These are phyloP conservation scores for Drosophila melanica DNA, from an alignment of 1,140 invertebrate genomes.

Conservation along the genomic window DNA sequence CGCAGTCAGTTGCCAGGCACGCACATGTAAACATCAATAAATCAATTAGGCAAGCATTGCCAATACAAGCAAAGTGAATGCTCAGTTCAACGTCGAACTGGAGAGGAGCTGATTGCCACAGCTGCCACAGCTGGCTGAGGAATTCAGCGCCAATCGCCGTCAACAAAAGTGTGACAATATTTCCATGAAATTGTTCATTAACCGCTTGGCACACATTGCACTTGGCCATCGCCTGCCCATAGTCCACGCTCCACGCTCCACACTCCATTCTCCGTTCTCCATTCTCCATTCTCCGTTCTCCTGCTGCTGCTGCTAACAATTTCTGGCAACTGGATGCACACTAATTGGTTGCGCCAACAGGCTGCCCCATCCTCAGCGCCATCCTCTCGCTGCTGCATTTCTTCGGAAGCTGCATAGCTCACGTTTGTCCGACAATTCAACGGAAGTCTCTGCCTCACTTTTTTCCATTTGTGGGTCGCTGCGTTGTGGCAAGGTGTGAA, in stretches of 20 bases:
- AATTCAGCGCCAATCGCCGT: constrained; percentile 68
- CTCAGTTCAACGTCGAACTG: constrained; percentile 13
- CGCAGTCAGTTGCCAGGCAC: constrained; percentile 52
- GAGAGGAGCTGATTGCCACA: constrained; percentile 19
- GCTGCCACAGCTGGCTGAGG: constrained; percentile 45
- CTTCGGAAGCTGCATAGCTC: constrained; percentile 71
- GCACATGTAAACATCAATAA: constrained; percentile 82
- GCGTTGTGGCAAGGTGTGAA: constrained; percentile 69
- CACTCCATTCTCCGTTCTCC: constrained; percentile 1
- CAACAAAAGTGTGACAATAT: constrained; percentile 83
- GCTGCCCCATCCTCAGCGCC: constrained; percentile 42
- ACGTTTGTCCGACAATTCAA: constrained; percentile 73
- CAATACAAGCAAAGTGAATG: constrained; percentile 65
- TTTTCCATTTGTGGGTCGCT: constrained; percentile 25
- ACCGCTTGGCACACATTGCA: constrained; percentile 81
- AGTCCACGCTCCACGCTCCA: constrained; percentile 4
- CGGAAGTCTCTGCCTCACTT: constrained; percentile 53
- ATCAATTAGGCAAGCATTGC: constrained; percentile 81
- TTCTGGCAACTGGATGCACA: constrained; percentile 60
- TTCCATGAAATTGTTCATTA: constrained; percentile 83
- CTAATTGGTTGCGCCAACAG: constrained; percentile 74
- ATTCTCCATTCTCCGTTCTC: constrained; percentile 13
- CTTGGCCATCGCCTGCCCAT: constrained; percentile 42
- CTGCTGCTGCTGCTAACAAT: constrained; percentile 13
- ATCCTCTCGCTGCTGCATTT: constrained; percentile 55